A percentile compares a stretch with the other conserved stretches of the same genome.
Conservation (phyloP, 2,888 invertebrate genomes). For the Netelia virgata region DNA sequence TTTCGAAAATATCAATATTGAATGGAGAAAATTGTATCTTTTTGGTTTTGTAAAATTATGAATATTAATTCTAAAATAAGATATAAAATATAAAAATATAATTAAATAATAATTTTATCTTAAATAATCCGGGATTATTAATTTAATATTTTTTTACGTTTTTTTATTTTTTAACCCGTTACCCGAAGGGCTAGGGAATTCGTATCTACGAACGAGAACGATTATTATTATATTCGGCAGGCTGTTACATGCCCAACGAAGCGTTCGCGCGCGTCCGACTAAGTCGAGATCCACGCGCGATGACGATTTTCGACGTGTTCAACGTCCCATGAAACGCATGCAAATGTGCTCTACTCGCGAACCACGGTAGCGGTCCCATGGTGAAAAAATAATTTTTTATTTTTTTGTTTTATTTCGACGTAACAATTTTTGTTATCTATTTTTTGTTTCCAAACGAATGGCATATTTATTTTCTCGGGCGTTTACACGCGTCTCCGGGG, state of each 20-base stretch:
- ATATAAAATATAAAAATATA: too few relatives aligned
- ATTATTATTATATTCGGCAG: conserved; percentile 19
- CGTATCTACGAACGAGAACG: neutral
- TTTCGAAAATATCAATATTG: too few relatives aligned
- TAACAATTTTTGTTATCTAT: neutral
- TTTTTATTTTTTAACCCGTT: conserved; percentile 26
- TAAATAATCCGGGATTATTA: neutral
- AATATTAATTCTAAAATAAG: too few relatives aligned
- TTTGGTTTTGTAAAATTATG: too few relatives aligned
- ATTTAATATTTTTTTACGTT: neutral
- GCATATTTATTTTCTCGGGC: conserved; percentile 28
- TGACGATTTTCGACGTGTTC: conserved; percentile 63
- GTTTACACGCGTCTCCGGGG: conserved; percentile 13
- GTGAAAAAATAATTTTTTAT: conserved; percentile 23
- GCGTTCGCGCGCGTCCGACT: conserved; percentile 51
- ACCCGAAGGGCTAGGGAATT: conserved; percentile 31
- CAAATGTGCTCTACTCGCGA: conserved; percentile 40
- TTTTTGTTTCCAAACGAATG: conserved; percentile 32
- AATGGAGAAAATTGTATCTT: too few relatives aligned
- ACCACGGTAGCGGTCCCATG: conserved; percentile 42
- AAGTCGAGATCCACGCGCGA: conserved; percentile 45
- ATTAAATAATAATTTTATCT: neutral
- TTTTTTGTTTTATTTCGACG: neutral
- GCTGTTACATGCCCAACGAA: conserved; percentile 46
- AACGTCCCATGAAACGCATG: conserved; percentile 63